Base-by-base conservation (phyloP, 2,888 invertebrate genomes). In the Thereva nobilitata region DNA sequence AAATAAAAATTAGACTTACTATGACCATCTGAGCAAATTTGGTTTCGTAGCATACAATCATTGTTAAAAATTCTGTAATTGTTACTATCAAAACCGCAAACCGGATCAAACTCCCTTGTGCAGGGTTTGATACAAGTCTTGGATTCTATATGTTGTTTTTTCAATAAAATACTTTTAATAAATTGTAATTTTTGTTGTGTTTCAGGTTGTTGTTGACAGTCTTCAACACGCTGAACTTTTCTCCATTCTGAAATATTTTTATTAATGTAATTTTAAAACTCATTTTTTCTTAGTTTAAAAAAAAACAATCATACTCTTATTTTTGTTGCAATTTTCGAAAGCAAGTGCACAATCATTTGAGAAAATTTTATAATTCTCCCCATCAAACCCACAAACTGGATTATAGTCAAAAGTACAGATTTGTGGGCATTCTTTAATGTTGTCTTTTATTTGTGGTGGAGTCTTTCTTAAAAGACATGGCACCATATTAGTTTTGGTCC, bases 51-150 rank as follows among this genome's bases (percentile, higher is more conserved):
- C 5, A 56, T 0, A 44, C 65, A 65, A 0, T 23, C 4, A 38
- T 65, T 65, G 2, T 4, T 7, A 5, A 57, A 65, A 0, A 50
- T 12, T 57, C 42, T 49, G 23, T 37, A 44, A 7, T 42, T n/a
- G 35, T 56, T 2, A 5, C 65, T 56, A 42, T 65, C 42, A 10
- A 35, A 40, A 9, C 65, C 65, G 23, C 56, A 61, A 49, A 54
- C 59, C 2, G 54, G 54, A 0, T 35, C 3, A 9, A 37, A 52
- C 5, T 23, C 35, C 23, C 44, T 52, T 0, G 37, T 50, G 35
- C 66, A 66, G 38, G 44, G 34, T 9, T 5, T 23, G 12, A 35
- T 44, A 44, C 56, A 56, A 56, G 9, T 1, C 12, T 47, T 9
- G 2, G 23, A 23, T 2, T 23, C 1, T 23, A 23, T 2, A 23